Base-by-base conservation (phyloP, 2,797 vertebrate species). In the Clarias laeviceps region DNA sequence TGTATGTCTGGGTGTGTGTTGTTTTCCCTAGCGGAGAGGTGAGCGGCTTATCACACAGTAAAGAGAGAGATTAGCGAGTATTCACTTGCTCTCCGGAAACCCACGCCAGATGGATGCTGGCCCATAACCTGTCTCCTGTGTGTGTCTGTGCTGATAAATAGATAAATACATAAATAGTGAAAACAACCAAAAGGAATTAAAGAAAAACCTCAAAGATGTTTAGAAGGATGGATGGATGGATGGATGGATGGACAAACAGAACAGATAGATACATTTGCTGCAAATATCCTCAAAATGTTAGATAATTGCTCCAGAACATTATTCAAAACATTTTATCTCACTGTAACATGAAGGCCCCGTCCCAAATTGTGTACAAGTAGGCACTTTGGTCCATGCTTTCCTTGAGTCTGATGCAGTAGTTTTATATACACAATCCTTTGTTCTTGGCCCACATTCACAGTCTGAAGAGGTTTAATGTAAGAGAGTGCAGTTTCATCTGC, bases 51-150 rank as follows among this genome's bases (percentile, higher is more conserved):
- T 87, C 89, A 88, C 83, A 61, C 83, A 85, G 88, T 85, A 84
- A 87, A 89, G 85, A 87, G 87, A 85, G 85, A 89, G 89, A 90
- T 90, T 89, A 90, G 82, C 86, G 79, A 88, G 69, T 65, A 83
- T 85, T 88, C 86, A 85, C 87, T 89, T 32, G 9, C 81, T 82
- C 64, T 69, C 62, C 14, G 77, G 70, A 87, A 83, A 84, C 83
- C 73, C 77, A 74, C 66, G 85, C 88, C 88, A 88, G 88, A 83
- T 85, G 86, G 84, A 87, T 82, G 83, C 37, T 69, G 87, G 84
- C 87, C 73, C 72, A 87, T 86, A 83, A 88, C 85, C 83, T 84
- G 82, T 34, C 56, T 69, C 4, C 34, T 45, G 37, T 40, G 34
- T 70, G 70, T 72, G 40, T 79, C 32, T 76, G 22, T 73, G 17